Evolutionary conservation across 2,888 invertebrate genomes (phyloP), one percentile per base, ranked within the genome.

Genomic region (Orthonychiurus folsomi): DNA sequence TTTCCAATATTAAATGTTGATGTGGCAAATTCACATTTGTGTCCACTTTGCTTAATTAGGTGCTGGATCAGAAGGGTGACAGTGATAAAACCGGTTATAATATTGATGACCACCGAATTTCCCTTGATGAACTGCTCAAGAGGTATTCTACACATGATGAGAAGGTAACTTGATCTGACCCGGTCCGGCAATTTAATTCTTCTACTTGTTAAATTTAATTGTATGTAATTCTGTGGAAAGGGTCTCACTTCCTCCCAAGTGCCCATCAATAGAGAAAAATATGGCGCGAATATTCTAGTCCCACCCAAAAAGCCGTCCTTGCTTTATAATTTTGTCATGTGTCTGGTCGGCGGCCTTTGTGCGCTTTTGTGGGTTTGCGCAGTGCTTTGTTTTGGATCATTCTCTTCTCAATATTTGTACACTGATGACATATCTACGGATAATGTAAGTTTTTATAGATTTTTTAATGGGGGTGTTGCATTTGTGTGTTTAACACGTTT

Each of bases 321-420:
- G 72, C 79, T 80, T 77, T 74, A 80, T 57, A 80, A 80, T 73
- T 80, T 82, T 73, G 76, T 78, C 69, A 78, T 79, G 73, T 78
- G 80, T 66, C 73, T 81, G 61, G 80, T 81, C 71, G 80, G 80
- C 50, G 81, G 81, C 21, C 80, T 81, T 70, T 77, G 69, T 58
- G 57, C 65, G 66, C 74, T 81, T 28, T 75, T 81, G 61, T 81
- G 80, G 80, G 74, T 75, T 56, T 79, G 80, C 63, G 76, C 78
- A 23, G 67, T 78, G 59, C 75, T 81, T 37, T 79, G 79, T 67
- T 78, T 79, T 71, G 72, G 79, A 58, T 79, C 80, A 37, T 80
- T 78, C 73, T 67, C 69, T 18, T 76, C 78, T 64, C 77, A 78
- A 69, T 74, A 69, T 59, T 65, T 74, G 27, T 77, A 78, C 50